Base-by-base conservation (phyloP, 2,113 vertebrate genomes). In the Zosterops japonicus region DNA sequence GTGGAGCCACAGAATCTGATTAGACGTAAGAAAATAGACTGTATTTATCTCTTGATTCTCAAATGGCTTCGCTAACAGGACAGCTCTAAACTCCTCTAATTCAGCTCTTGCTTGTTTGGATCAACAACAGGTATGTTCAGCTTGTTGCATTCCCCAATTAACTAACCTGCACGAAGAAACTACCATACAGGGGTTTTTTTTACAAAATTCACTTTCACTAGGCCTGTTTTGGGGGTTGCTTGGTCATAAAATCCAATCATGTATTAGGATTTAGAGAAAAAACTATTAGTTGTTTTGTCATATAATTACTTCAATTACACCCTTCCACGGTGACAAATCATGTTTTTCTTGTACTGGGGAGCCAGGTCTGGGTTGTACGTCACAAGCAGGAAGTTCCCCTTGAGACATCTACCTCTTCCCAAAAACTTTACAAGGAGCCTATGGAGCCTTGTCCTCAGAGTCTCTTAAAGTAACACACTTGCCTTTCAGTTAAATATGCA, bases 1-100 rank as follows among this genome's bases (percentile, higher is more conserved):
- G 90, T 89, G 97, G 97, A 98, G 98, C 95, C 97, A 97, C 49
- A 75, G 81, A 97, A 97, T 98, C 98, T 98, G 96, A 98, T 96
- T 97, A 95, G 94, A 97, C 72, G 21, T 44, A 94, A 94, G 80
- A 94, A 94, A 97, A 55, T 85, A 87, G 36, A 59, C 33, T 94
- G 59, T 78, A 89, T 96, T 81, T 86, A 77, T 60, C 21, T 29
- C 4, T 63, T 46, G 52, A 28, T 72, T 94, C 59, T 96, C 75
- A 91, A 75, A 74, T 25, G 64, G 41, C 56, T 69, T 90, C 87
- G 56, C 64, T 82, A 75, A 75, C 14, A 90, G 77, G 33, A 42
- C 19, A 87, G 56, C 64, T 96, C 85, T 97, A 94, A 96, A 95
- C 84, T 92, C 53, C 52, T 86, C 4, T 94, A 95, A 97, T 96